Conservation (phyloP, 1,140 invertebrate species). For the Laupala kohalensis region DNA sequence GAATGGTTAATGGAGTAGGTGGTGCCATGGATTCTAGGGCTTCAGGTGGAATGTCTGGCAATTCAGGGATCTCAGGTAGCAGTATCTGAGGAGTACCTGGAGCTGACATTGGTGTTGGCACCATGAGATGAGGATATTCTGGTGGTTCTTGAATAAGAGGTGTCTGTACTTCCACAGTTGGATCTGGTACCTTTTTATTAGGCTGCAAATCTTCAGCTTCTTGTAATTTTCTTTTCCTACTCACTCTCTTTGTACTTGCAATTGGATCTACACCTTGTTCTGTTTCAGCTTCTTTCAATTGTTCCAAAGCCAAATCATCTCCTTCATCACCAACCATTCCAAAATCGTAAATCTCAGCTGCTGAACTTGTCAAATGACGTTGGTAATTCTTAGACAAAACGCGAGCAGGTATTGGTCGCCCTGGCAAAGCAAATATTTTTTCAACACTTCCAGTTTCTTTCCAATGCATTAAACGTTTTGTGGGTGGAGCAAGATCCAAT, state of each 20-base stretch:
- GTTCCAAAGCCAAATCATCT: slow-evolving; percentile 40
- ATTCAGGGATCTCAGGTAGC: not conserved
- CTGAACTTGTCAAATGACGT: slow-evolving; percentile 64
- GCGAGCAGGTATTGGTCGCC: slow-evolving; percentile 72
- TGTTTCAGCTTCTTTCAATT: slow-evolving; percentile 38
- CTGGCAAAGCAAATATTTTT: slow-evolving; percentile 91
- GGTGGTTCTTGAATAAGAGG: not conserved
- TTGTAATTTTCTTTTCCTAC: slow-evolving; percentile 18
- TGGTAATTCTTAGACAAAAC: slow-evolving; percentile 75
- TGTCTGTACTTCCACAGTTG: not conserved
- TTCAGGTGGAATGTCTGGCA: not conserved
- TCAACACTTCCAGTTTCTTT: slow-evolving; percentile 96
- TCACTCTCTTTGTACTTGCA: slow-evolving; percentile 25
- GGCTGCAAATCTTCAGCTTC: slow-evolving; percentile 15
- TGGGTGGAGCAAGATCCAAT: slow-evolving; percentile 95
- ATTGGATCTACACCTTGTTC: slow-evolving; percentile 18
- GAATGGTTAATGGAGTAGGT: slow-evolving; percentile 2
- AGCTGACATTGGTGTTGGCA: slow-evolving; percentile 1
- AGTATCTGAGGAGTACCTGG: not conserved
- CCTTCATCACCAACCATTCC: slow-evolving; percentile 47
- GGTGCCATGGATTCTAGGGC: not conserved
- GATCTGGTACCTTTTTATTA: slow-evolving; percentile 9
- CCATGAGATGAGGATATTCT: slow-evolving; percentile 8
- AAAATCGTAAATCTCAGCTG: slow-evolving; percentile 66
- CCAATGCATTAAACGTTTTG: slow-evolving; percentile 96